Conservation (phyloP, 1,140 invertebrate species). For the Leucophenga varia region DNA sequence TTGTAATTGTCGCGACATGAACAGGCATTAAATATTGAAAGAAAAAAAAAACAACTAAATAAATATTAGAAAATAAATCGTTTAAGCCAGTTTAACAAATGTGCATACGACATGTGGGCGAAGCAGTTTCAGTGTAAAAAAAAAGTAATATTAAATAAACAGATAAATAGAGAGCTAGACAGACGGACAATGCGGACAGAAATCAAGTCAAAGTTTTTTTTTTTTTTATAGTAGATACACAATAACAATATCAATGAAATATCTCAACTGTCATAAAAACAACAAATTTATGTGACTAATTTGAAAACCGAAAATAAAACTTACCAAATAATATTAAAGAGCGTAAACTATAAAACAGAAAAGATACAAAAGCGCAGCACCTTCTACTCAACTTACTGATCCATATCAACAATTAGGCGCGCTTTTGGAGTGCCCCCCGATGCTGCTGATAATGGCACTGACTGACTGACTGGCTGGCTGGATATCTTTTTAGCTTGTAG, state of each 20-base stretch:
- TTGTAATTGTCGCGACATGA: slow-evolving; percentile 3
- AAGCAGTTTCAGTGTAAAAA: too few species aligned
- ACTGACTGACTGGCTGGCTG: too few species aligned
- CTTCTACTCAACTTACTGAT: slow-evolving; percentile 28
- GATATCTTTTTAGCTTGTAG: too few species aligned
- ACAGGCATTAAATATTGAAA: slow-evolving; percentile 9
- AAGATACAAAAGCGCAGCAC: background rate
- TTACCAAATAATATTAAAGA: slow-evolving; percentile 52
- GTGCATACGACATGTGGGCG: slow-evolving; percentile 41
- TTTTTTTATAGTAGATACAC: too few species aligned
- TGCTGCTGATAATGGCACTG: too few species aligned
- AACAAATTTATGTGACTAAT: slow-evolving; percentile 51
- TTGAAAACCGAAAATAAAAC: slow-evolving; percentile 50
- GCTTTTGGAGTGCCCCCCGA: slow-evolving; percentile 22
- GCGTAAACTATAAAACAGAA: slow-evolving; percentile 5
- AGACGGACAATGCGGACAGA: too few species aligned
- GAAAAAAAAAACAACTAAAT: slow-evolving; percentile 16
- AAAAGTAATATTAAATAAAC: too few species aligned
- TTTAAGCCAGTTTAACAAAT: slow-evolving; percentile 7
- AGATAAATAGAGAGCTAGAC: too few species aligned
- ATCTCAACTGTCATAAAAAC: slow-evolving; percentile 39
- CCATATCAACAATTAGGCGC: slow-evolving; percentile 49
- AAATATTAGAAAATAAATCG: too few species aligned
- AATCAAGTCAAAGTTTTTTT: too few species aligned
- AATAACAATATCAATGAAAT: slow-evolving; percentile 16